Conservation (phyloP, 2,113 vertebrate genomes). For the Bos javanicus region DNA sequence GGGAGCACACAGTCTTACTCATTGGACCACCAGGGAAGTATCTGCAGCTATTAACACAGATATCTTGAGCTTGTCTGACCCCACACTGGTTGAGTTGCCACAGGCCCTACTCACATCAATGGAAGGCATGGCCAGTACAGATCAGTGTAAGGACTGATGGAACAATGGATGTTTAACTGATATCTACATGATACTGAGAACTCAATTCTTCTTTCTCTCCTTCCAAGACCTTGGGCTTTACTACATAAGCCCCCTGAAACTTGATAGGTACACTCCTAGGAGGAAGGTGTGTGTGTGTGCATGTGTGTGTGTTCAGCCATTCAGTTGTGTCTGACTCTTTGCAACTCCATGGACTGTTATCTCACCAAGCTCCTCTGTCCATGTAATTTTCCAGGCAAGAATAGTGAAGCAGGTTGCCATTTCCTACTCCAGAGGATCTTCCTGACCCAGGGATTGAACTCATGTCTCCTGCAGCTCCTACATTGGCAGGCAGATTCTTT, state of each 20-base stretch:
- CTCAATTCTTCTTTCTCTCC: not conserved
- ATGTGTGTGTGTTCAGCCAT: rapidly evolving
- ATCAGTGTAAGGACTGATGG: not conserved
- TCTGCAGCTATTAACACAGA: not conserved
- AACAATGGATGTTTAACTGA: not conserved
- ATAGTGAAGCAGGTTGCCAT: not conserved
- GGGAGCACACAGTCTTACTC: not conserved
- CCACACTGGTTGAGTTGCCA: not conserved
- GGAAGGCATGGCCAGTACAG: not conserved
- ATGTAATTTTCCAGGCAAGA: not conserved
- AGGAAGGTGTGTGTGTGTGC: not conserved
- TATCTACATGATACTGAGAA: not conserved
- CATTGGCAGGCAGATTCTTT: not conserved
- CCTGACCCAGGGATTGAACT: not conserved
- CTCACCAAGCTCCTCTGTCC: not conserved
- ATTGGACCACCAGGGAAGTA: not conserved
- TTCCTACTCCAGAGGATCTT: not conserved
- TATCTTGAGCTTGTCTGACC: not conserved
- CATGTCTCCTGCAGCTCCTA: not conserved
- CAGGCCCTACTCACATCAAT: not conserved
- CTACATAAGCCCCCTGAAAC: not conserved
- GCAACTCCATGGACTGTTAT: not conserved
- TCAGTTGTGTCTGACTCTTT: not conserved
- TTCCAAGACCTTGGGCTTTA: not conserved
- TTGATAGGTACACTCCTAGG: not conserved